Conservation (phyloP, 64 coral and sea anemone species). For the Orbicella faveolata region DNA sequence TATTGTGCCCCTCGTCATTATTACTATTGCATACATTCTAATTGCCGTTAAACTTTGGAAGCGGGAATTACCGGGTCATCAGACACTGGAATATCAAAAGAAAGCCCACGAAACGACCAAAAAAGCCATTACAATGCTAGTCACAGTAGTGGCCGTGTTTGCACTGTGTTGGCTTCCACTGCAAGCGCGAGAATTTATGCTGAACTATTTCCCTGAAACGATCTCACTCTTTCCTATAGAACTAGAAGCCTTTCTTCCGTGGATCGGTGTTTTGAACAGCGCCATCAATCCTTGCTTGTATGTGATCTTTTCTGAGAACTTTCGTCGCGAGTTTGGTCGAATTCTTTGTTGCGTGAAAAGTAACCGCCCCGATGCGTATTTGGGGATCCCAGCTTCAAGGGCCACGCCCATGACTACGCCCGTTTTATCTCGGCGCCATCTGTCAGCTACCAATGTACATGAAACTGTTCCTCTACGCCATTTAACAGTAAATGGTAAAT, state of each 20-base stretch:
- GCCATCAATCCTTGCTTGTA: constrained; percentile 86
- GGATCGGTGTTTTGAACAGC: constrained; percentile 73
- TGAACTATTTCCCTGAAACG: not conserved
- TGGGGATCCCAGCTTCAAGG: constrained; percentile 18
- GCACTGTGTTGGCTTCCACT: constrained; percentile 81
- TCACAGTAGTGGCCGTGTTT: constrained; percentile 86
- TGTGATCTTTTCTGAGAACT: constrained; percentile 87
- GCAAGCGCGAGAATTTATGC: constrained; percentile 69
- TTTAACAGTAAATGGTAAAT: not conserved
- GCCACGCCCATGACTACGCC: constrained; percentile 51
- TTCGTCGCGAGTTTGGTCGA: constrained; percentile 64
- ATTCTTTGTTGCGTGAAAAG: constrained; percentile 46
- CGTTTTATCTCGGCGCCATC: not conserved
- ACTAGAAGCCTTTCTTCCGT: constrained; percentile 46
- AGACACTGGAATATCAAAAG: constrained; percentile 58
- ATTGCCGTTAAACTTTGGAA: constrained; percentile 66
- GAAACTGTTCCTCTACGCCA: constrained; percentile 30
- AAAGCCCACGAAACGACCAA: constrained; percentile 61
- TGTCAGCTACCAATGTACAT: not conserved
- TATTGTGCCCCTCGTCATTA: constrained; percentile 57
- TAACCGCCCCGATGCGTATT: constrained; percentile 35
- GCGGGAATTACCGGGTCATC: constrained; percentile 72
- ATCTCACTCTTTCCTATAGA: constrained; percentile 12
- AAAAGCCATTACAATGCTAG: constrained; percentile 85
- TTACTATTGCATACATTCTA: constrained; percentile 48